These are phyloP conservation scores for Sminthurides aquaticus DNA, from an alignment of 2,888 invertebrate species.

Conservation along the genomic window DNA sequence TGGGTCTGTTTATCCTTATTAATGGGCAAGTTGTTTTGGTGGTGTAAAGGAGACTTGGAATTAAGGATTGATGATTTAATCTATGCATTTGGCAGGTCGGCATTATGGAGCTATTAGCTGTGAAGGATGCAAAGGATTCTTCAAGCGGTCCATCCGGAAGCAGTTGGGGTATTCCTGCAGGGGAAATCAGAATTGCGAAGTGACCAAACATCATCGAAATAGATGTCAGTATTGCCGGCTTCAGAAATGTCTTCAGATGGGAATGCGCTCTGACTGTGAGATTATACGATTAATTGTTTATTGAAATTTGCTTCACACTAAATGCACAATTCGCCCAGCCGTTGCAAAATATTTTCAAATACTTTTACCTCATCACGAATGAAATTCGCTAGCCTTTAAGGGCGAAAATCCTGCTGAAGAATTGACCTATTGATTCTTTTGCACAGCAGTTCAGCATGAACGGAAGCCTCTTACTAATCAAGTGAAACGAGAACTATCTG, in stretches of 20 bases:
- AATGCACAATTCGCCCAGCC: no score
- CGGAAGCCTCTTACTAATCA: constrained; percentile 40
- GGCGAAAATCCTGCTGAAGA: background rate
- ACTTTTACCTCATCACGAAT: no score
- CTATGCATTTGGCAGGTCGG: constrained; percentile 58
- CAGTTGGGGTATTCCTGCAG: constrained; percentile 94
- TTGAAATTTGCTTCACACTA: no score
- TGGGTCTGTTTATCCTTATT: no score
- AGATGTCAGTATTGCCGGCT: constrained; percentile 96
- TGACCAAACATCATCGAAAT: constrained; percentile 96
- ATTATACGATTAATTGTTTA: constrained; percentile 40
- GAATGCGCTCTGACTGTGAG: constrained; percentile 99
- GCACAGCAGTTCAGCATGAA: constrained; percentile 44
- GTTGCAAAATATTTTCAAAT: no score
- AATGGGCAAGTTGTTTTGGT: no score
- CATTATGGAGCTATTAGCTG: constrained; percentile 88
- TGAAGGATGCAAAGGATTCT: constrained; percentile 97
- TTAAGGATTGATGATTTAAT: no score
- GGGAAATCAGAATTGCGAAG: constrained; percentile 92
- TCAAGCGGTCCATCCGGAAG: constrained; percentile 93
- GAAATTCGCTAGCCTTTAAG: no score
- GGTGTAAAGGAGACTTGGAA: no score
- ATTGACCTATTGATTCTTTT: constrained; percentile 31
- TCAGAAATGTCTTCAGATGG: constrained; percentile 94
- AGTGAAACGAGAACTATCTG: constrained; percentile 33